These are phyloP conservation scores for Cryptoprocta ferox DNA, from an alignment of 2,797 vertebrate species.

Conservation along the genomic window DNA sequence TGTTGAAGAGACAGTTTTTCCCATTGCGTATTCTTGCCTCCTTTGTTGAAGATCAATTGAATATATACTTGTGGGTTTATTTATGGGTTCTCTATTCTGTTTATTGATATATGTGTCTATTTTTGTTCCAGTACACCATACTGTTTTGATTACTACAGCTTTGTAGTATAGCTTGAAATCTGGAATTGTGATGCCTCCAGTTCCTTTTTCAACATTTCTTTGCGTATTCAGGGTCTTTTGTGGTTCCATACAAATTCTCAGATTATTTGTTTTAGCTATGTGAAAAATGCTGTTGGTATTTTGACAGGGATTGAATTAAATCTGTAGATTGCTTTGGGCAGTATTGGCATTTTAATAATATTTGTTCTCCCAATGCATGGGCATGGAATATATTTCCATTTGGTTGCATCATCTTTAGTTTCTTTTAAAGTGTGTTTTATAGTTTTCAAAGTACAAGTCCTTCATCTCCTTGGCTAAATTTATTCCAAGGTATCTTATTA, in stretches of 20 bases:
- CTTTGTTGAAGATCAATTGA: neutral
- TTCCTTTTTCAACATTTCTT: neutral
- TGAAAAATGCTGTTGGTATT: neutral
- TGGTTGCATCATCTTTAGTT: neutral
- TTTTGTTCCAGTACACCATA: neutral
- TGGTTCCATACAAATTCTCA: neutral
- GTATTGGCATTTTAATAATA: neutral
- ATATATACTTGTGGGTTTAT: neutral
- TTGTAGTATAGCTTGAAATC: neutral
- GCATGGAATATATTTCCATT: neutral
- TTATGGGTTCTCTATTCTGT: neutral
- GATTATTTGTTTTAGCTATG: neutral
- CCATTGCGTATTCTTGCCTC: neutral
- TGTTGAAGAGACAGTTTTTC: neutral
- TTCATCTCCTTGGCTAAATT: neutral
- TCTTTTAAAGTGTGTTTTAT: neutral
- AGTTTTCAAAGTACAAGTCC: neutral
- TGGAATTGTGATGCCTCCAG: neutral
- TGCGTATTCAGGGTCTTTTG: neutral
- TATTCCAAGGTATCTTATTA: neutral
- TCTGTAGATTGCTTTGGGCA: neutral
- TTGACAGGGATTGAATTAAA: neutral
- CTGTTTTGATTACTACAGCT: neutral
- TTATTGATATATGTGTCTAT: neutral
- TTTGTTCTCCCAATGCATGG: neutral